A percentile compares a stretch with the other conserved stretches of the same genome.
Evolutionary conservation across 2,113 vertebrate genomes (phyloP).

Genomic region (Xiphorhynchus elegans): DNA sequence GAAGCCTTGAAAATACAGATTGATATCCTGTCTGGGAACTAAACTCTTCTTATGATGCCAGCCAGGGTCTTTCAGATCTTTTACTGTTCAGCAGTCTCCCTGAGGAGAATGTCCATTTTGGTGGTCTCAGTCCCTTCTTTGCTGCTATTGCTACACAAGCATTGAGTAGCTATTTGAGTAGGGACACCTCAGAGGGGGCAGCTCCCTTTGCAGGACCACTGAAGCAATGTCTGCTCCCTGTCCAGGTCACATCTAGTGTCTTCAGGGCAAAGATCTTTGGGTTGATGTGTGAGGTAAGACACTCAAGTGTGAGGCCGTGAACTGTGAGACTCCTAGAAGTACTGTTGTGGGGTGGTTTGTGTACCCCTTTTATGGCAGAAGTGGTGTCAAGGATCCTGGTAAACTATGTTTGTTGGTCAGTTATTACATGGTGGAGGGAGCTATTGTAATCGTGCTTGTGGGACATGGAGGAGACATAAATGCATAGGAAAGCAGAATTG

Average conservation of each 20-base stretch:
- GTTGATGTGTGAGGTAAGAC: neutral
- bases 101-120: neutral
- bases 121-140: neutral
- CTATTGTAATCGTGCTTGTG: neutral
- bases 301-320: neutral
- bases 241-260: neutral
- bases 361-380: neutral
- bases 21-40: neutral
- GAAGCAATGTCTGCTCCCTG: neutral
- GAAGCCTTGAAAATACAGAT: neutral
- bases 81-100: neutral
- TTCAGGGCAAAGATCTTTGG: neutral
- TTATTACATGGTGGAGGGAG: neutral
- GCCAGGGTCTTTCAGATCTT: neutral
- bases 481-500: neutral
- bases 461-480: neutral
- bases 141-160: neutral
- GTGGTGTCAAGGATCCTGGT: fast-evolving
- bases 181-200: neutral
- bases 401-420: neutral
- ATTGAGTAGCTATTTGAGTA: neutral
- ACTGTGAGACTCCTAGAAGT: neutral
- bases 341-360: neutral
- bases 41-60: neutral
- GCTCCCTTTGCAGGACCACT: neutral